Evolutionary conservation across 2,888 invertebrate genomes (phyloP).

Genomic region (Drosophila paranaensis): DNA sequence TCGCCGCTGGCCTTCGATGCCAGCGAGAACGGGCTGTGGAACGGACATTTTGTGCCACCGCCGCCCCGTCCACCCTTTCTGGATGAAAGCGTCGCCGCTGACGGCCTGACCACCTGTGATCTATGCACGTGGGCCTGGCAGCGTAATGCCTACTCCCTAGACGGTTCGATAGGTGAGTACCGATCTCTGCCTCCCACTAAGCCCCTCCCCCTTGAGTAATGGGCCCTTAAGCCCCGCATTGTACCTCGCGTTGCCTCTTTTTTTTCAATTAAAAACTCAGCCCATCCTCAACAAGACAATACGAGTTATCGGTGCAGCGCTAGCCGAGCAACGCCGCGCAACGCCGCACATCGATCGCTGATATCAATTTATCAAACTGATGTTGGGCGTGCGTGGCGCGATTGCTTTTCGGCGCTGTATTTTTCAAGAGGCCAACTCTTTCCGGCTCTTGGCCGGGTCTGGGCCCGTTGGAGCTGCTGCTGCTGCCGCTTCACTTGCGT

Average conservation of each 20-base stretch:
- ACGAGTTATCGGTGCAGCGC: slow-evolving; percentile 33
- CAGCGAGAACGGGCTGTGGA: slow-evolving; percentile 85
- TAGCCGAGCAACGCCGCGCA: slow-evolving; percentile 10
- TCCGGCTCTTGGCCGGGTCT: slow-evolving; percentile 15
- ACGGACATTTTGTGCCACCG: slow-evolving; percentile 87
- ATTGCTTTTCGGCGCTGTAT: slow-evolving; percentile 75
- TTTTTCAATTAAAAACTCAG: slow-evolving; percentile 77
- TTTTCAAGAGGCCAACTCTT: slow-evolving; percentile 11
- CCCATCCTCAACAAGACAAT: slow-evolving; percentile 53
- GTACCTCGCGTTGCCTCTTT: slow-evolving; percentile 32
- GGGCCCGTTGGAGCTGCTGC: slow-evolving; percentile 4
- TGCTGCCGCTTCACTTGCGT: slow-evolving; percentile 36
- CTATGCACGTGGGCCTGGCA: slow-evolving; percentile 91
- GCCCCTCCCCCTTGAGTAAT: slow-evolving; percentile 33
- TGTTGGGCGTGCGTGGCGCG: slow-evolving; percentile 81
- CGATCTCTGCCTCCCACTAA: slow-evolving; percentile 21
- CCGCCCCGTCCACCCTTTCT: slow-evolving; percentile 89
- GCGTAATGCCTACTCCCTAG: slow-evolving; percentile 86
- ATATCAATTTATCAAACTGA: slow-evolving; percentile 84
- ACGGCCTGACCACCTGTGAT: slow-evolving; percentile 90
- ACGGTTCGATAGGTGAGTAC: slow-evolving; percentile 87
- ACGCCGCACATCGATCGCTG: slow-evolving; percentile 81
- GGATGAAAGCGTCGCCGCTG: slow-evolving; percentile 87
- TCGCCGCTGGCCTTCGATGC: slow-evolving; percentile 85
- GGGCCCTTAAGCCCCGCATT: slow-evolving; percentile 26